Evolutionary conservation across 2,113 vertebrate species (phyloP).

Genomic region (Brachionichthys hirsutus): DNA sequence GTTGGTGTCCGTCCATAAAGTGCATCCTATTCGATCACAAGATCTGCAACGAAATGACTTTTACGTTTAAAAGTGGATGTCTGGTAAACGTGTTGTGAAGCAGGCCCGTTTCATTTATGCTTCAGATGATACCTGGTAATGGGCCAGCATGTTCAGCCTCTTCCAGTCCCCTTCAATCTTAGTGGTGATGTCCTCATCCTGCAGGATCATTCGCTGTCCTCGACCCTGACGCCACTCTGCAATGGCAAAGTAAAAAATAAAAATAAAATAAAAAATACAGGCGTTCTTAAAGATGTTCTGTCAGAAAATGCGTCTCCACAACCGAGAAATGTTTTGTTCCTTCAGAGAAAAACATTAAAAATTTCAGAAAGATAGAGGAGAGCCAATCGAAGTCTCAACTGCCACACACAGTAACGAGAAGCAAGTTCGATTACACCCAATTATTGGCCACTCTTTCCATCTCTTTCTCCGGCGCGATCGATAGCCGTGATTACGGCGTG

Average conservation of each 20-base stretch:
- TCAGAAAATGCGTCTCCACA: no score
- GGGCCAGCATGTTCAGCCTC: slow-evolving; percentile 87
- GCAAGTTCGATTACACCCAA: slow-evolving; percentile 43
- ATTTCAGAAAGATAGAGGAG: slow-evolving; percentile 1
- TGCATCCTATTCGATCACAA: slow-evolving; percentile 22
- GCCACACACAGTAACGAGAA: not conserved
- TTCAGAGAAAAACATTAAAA: not conserved
- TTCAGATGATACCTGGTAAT: slow-evolving; percentile 73
- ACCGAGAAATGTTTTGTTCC: no score
- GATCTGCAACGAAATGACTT: slow-evolving; percentile 8
- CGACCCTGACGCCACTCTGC: slow-evolving; percentile 96
- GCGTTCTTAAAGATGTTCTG: no score
- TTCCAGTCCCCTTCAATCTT: slow-evolving; percentile 99
- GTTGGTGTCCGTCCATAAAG: slow-evolving; percentile 22
- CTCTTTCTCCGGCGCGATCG: slow-evolving; percentile 26
- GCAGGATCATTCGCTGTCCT: slow-evolving; percentile 90
- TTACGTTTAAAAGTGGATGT: slow-evolving; percentile 1
- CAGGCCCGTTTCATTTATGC: not conserved
- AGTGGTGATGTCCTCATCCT: slow-evolving; percentile 96
- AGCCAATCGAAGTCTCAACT: not conserved
- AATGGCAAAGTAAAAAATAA: not conserved
- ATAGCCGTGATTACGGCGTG: slow-evolving; percentile 43
- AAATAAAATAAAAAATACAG: no score
- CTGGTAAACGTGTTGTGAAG: slow-evolving; percentile 58
- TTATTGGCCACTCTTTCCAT: slow-evolving; percentile 14